Evolutionary conservation across 2,113 vertebrate genomes (phyloP).

Genomic region (Gavia stellata): DNA sequence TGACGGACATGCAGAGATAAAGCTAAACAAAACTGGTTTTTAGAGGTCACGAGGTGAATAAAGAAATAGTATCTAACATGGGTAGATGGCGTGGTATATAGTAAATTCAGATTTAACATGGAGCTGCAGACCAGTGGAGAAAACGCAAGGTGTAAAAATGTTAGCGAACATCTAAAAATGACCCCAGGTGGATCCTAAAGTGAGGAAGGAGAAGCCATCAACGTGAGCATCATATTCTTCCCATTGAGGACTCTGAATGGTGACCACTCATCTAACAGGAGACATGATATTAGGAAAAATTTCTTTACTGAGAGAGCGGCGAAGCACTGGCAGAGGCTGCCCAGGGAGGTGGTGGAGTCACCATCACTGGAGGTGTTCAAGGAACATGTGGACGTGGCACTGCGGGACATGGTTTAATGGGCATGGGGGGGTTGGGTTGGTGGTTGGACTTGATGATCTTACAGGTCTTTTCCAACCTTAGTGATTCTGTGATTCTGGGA

Average conservation of each 20-base stretch:
- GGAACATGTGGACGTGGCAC: too few relatives aligned
- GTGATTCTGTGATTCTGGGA: too few relatives aligned
- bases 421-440: too few relatives aligned
- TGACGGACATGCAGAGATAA: background rate
- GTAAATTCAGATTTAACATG: background rate
- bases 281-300: too few relatives aligned
- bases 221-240: background rate
- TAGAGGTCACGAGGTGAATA: background rate
- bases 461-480: too few relatives aligned
- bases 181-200: background rate
- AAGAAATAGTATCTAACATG: background rate
- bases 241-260: background rate
- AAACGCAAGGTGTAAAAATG: background rate
- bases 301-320: too few relatives aligned
- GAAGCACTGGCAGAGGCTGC: too few relatives aligned
- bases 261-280: background rate
- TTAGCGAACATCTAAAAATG: background rate
- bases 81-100: accelerated
- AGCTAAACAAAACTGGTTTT: background rate
- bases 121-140: background rate
- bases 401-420: too few relatives aligned
- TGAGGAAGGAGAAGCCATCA: background rate
- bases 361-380: too few relatives aligned
- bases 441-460: too few relatives aligned
- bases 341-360: too few relatives aligned